phyloP scores from a whole-genome alignment of 2,888 invertebrate species.

The Rhingia rostrata region DNA sequence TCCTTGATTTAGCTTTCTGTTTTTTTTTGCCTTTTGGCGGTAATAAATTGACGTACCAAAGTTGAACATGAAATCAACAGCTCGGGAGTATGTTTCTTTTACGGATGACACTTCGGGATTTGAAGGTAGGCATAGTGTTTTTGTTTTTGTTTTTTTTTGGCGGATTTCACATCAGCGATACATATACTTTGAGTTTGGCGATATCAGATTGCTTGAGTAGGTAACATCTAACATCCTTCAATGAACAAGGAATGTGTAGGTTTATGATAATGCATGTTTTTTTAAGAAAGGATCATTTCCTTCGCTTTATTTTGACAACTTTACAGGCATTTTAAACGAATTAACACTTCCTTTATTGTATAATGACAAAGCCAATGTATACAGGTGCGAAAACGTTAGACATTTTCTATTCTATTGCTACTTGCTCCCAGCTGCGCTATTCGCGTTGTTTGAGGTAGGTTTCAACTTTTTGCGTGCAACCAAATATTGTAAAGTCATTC shows the following conservation, averaged over 20 bases:
- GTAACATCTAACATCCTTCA: constrained; percentile 17
- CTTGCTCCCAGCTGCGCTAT: too few relatives aligned
- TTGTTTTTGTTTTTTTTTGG: constrained; percentile 25
- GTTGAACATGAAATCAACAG: constrained; percentile 65
- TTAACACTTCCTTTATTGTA: too few relatives aligned
- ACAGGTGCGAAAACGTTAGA: too few relatives aligned
- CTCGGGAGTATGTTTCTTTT: constrained; percentile 35
- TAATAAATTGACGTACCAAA: constrained; percentile 55
- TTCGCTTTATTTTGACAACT: constrained; percentile 35
- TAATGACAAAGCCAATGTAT: too few relatives aligned
- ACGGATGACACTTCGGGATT: constrained; percentile 37
- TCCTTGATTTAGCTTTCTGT: constrained; percentile 32
- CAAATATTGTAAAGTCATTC: too few relatives aligned
- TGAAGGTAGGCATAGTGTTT: not conserved
- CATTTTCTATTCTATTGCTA: too few relatives aligned
- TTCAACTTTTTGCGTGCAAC: not conserved
- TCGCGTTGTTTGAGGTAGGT: too few relatives aligned
- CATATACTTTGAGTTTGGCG: constrained; percentile 40
- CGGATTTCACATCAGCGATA: constrained; percentile 14
- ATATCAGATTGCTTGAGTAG: constrained; percentile 25
- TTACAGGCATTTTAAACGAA: not conserved
- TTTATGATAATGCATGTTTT: constrained; percentile 6
- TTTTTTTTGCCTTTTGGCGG: constrained; percentile 49
- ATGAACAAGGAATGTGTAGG: constrained; percentile 8
- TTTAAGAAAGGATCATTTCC: not conserved